Evolutionary conservation across 2,888 invertebrate species (phyloP).

Genomic region (Plagodis dolabraria): DNA sequence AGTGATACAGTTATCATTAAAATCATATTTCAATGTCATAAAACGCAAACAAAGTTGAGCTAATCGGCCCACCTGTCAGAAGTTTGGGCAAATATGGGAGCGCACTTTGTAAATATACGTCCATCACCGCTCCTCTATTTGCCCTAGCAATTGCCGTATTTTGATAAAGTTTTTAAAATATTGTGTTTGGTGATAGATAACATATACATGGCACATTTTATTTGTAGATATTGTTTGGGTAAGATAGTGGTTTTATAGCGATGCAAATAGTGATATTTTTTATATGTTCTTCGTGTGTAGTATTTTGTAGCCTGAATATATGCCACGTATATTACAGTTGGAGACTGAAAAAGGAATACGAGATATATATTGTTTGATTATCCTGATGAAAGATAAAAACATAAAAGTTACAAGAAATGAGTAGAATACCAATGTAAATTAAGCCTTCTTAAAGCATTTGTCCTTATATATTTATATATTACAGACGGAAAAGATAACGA

Average conservation of each 20-base stretch:
- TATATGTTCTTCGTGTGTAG: neutral
- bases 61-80: constrained; percentile 61
- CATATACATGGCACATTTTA: constrained; percentile 11
- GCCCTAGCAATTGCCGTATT: constrained; percentile 32
- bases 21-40: constrained; percentile 52
- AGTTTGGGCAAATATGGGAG: constrained; percentile 51
- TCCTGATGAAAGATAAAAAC: too few relatives aligned
- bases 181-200: constrained; percentile 38
- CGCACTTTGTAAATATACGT: constrained; percentile 53
- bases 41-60: constrained; percentile 40
- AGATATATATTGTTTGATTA: too few relatives aligned
- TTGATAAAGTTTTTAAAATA: constrained; percentile 33
- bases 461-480: too few relatives aligned
- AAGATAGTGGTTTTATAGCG: constrained; percentile 27
- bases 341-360: too few relatives aligned
- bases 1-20: constrained; percentile 41
- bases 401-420: too few relatives aligned
- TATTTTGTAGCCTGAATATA: too few relatives aligned
- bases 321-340: too few relatives aligned
- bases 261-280: constrained; percentile 16
- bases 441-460: too few relatives aligned
- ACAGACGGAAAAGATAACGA: too few relatives aligned
- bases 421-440: too few relatives aligned
- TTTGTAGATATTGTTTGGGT: constrained; percentile 21
- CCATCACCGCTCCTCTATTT: constrained; percentile 39